Base-by-base conservation (phyloP, 2,888 invertebrate genomes). In the Sicus ferrugineus region DNA sequence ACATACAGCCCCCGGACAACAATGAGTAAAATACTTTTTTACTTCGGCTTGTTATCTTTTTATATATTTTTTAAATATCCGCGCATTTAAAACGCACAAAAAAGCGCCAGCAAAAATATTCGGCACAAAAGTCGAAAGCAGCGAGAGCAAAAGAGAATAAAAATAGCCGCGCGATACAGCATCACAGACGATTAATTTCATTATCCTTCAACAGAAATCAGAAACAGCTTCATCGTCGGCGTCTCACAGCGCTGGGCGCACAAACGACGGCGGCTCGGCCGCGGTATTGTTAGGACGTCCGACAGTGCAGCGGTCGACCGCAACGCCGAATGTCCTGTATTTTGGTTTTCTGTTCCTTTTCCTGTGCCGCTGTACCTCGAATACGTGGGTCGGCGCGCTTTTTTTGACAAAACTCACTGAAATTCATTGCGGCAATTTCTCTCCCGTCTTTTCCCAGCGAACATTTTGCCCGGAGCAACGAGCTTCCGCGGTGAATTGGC, bases 131-230 rank as follows among this genome's bases (percentile, higher is more conserved):
- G 26, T 19, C 19, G 26, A 26, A 50, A 65, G 59, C 38, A 59
- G 66, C 34, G 26, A 65, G 54, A 34, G 28, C 42, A 11, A 66
- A 52, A 16, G 26, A 58, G 46, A 31, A 64, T 19, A 46, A 54
- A 52, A 67, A 56, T 28, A 58, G 31, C 58, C 58, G 66, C 19
- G 54, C 67, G 69, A 71, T 73, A 70, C 46, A 73, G 70, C 69
- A 74, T 23, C 63, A 72, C 71, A 74, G 74, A 70, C 74, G 72
- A 74, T 74, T 74, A 73, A 74, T 72, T 74, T 74, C 73, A 73
- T 74, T 71, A 72, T 66, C 69, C 64, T 67, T 67, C 69, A 72
- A 69, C 67, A 69, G 69, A 68, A 69, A 69, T 69, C 72, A 72
- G 38, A 72, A 72, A 72, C 66, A 69, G 67, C 67, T 67, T 67